These are phyloP conservation scores for Tetropium fuscum DNA, from an alignment of 2,888 invertebrate genomes.

Conservation along the genomic window DNA sequence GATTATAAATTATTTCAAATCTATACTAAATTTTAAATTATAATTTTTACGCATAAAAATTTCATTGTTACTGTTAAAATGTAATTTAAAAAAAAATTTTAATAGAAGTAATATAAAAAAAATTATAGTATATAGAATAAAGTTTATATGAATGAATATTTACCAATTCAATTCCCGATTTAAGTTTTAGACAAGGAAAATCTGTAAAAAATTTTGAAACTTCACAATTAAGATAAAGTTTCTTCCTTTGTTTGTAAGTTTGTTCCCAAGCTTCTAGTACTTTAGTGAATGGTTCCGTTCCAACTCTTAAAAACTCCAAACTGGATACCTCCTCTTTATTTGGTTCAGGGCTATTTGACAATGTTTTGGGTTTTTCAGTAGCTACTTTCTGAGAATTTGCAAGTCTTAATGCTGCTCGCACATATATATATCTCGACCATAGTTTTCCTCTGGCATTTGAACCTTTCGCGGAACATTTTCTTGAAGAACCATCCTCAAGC, in stretches of 20 bases:
- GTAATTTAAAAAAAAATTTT: no score
- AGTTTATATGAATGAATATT: background rate
- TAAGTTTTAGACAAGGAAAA: slow-evolving; percentile 18
- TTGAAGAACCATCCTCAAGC: no score
- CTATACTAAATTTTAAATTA: no score
- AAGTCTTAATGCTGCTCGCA: background rate
- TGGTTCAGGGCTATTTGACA: background rate
- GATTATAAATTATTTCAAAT: no score
- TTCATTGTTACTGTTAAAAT: no score
- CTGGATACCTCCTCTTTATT: background rate
- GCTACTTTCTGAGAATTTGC: background rate
- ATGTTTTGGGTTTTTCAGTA: background rate
- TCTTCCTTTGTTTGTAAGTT: background rate
- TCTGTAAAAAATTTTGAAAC: slow-evolving; percentile 5
- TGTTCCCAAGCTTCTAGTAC: background rate
- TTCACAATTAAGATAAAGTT: slow-evolving; percentile 1
- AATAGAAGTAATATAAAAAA: no score
- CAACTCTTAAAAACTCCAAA: background rate
- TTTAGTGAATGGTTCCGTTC: background rate
- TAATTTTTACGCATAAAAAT: no score
- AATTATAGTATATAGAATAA: background rate
- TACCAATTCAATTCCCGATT: slow-evolving; percentile 17
- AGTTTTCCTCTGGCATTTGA: slow-evolving; percentile 2
- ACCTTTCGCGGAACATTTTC: background rate
- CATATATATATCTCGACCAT: background rate